A percentile compares a stretch with the other conserved stretches of the same genome.
Conservation (phyloP, 2,113 vertebrate genomes). For the Hippocampus barbouri region DNA sequence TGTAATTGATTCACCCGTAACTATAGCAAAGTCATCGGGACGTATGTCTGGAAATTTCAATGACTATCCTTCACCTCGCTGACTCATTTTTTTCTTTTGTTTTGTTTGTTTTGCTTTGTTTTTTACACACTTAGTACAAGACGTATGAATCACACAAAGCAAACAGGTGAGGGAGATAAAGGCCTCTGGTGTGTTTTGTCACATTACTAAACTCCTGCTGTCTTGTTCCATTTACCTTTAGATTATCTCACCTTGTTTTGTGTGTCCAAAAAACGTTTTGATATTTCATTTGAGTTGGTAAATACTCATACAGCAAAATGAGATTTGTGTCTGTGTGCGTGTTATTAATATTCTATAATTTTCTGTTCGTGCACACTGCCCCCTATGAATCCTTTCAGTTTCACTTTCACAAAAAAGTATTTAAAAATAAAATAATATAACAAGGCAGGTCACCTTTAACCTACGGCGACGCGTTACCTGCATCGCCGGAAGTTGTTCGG, state of each 20-base stretch:
- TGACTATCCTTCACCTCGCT: not conserved
- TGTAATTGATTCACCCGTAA: constrained; percentile 21
- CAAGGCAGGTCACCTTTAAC: no score
- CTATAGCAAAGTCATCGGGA: constrained; percentile 6
- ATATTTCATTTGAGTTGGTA: not conserved
- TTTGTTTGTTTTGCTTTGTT: no score
- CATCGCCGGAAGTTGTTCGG: no score
- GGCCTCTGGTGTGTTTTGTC: not conserved
- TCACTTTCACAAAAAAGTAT: no score
- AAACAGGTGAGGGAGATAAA: constrained; percentile 27
- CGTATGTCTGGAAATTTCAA: not conserved
- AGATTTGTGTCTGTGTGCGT: no score
- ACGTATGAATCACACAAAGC: constrained; percentile 4
- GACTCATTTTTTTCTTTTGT: not conserved
- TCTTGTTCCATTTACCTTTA: not conserved
- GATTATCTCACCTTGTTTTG: not conserved
- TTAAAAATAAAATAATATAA: no score
- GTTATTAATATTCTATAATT: no score
- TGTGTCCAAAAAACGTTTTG: not conserved
- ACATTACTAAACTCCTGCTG: not conserved
- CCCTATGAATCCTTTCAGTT: no score
- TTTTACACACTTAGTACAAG: not conserved
- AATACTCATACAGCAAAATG: not conserved
- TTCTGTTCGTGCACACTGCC: no score
- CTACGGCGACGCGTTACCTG: no score